A percentile compares a stretch with the other conserved stretches of the same genome.
These are phyloP conservation scores for Drosophila nr. perissopoda DNA, from an alignment of 2,888 invertebrate species.

Conservation along the genomic window DNA sequence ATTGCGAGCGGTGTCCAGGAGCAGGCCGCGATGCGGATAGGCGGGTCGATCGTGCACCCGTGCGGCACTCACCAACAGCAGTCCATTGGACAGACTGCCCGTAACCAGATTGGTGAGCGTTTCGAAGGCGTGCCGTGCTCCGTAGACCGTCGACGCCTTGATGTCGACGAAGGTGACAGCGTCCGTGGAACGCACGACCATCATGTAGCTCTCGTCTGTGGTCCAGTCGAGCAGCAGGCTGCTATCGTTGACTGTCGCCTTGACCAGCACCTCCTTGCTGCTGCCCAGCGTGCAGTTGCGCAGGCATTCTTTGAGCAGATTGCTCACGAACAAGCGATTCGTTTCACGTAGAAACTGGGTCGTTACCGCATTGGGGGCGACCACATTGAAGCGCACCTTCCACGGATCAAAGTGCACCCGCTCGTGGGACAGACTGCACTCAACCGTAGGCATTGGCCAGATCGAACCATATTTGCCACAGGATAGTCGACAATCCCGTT, in stretches of 20 bases:
- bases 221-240: slow-evolving; percentile 87
- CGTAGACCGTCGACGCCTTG: slow-evolving; percentile 88
- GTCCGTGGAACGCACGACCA: slow-evolving; percentile 87
- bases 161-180: slow-evolving; percentile 86
- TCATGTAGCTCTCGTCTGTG: slow-evolving; percentile 89
- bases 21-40: slow-evolving; percentile 93
- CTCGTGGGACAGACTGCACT: slow-evolving; percentile 83
- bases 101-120: slow-evolving; percentile 90
- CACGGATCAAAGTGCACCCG: slow-evolving; percentile 87
- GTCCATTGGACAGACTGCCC: slow-evolving; percentile 85
- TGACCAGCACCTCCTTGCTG: slow-evolving; percentile 87
- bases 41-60: slow-evolving; percentile 91
- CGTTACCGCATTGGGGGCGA: slow-evolving; percentile 85
- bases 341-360: slow-evolving; percentile 86
- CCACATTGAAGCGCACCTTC: slow-evolving; percentile 86
- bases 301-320: slow-evolving; percentile 87
- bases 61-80: slow-evolving; percentile 88
- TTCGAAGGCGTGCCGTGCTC: slow-evolving; percentile 91
- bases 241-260: slow-evolving; percentile 86
- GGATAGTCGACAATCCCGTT: slow-evolving; percentile 88
- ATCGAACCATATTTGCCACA: slow-evolving; percentile 89
- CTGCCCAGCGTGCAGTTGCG: slow-evolving; percentile 85
- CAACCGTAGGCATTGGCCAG: slow-evolving; percentile 89
- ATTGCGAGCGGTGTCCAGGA: slow-evolving; percentile 95
- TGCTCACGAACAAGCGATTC: slow-evolving; percentile 86